Percentiles rank a stretch among this genome's conserved stretches.
Evolutionary conservation across 2,113 vertebrate species (phyloP).

Genomic region (Sterrhoptilus dennistouni): DNA sequence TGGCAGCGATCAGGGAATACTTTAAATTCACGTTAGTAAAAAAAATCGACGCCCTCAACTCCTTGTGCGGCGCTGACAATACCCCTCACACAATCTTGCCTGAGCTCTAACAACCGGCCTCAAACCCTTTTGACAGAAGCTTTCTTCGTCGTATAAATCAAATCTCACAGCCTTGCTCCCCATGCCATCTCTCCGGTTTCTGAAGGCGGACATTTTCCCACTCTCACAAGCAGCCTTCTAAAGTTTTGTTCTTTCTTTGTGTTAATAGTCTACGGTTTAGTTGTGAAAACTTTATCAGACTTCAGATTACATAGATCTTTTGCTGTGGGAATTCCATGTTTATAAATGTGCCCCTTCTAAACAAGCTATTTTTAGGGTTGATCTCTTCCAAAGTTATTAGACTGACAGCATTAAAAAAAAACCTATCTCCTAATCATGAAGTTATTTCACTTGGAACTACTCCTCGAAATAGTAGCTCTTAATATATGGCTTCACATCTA

Average conservation of each 20-base stretch:
- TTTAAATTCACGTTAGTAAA: not conserved
- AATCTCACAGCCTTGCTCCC: not conserved
- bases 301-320: not conserved
- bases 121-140: not conserved
- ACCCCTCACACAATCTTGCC: not conserved
- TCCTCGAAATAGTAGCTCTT: slow-evolving; percentile 51
- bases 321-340: not conserved
- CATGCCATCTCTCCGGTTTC: not conserved
- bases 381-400: not conserved
- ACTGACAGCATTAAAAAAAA: not conserved
- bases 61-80: not conserved
- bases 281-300: not conserved
- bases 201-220: not conserved
- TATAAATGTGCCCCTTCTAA: not conserved
- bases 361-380: not conserved
- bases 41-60: not conserved
- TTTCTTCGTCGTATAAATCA: not conserved
- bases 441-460: slow-evolving; percentile 52
- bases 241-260: not conserved
- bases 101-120: not conserved
- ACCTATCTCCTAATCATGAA: not conserved
- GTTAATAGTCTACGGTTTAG: not conserved
- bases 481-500: slow-evolving; percentile 49
- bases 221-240: not conserved
- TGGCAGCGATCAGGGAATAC: not conserved